Base-by-base conservation (phyloP, 2,888 invertebrate genomes). In the Gerris lacustris region DNA sequence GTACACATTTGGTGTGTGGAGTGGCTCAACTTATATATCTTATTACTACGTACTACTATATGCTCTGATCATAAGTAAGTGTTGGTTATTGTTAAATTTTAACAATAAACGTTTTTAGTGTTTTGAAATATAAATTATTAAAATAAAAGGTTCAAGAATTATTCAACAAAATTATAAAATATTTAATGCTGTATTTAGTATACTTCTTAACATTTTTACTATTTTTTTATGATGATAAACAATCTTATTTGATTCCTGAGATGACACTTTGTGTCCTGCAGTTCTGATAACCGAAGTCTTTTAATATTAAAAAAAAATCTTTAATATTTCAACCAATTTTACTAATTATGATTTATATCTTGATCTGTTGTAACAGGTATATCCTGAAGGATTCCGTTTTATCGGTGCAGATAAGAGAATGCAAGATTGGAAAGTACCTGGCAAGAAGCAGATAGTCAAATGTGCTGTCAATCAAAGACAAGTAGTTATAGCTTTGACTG, bases 391-490 rank as follows among this genome's bases (percentile, higher is more conserved):
- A 70, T 98, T 99, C 78, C 88, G 98, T 73, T 99, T 99, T 80
- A 99, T 99, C 78, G 87, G 97, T 71, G 92, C 97, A 0, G 98
- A 99, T 81, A 96, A 96, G 80, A 88, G 98, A 81, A 96, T 99
- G 5, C 98, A 98, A 78, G 98, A 99, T 81, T 99, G 99, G 99
- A 96, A 97, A 80, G 94, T 96, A 0, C 97, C 97, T 0, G 96
- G 96, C 43, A 97, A 97, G 81, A 95, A 96, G 78, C 92, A 91
- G 0, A 99, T 99, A 72, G 92, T 95, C 0, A 94, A 94, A 80
- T 99, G 98, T 82, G 98, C 99, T 0, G 95, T 99, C 18, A 99
- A 99, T 83, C 94, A 96, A 80, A 85, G 97, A 73, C 99, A 99
- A 83, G 97, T 99, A 45, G 97, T 98, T 0, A 98, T 99, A 75